Conservation (phyloP, 2,888 invertebrate genomes). For the Chymomyza amoena region DNA sequence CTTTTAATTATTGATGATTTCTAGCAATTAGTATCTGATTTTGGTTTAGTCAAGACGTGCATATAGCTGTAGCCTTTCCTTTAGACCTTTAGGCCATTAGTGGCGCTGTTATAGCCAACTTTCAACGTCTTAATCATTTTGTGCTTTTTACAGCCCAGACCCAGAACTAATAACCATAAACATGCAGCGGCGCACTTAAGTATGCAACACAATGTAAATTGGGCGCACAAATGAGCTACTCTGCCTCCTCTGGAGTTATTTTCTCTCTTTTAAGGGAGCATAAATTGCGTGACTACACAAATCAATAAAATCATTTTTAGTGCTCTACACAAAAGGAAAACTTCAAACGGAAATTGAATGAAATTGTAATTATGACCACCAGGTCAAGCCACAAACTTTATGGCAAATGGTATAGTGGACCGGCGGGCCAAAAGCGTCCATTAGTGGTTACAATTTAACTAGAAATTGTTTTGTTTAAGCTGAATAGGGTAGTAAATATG, state of each 20-base stretch:
- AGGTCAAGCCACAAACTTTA: constrained; percentile 14
- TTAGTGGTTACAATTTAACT: constrained; percentile 34
- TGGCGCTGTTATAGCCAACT: neutral
- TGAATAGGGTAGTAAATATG: neutral
- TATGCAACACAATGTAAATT: constrained; percentile 8
- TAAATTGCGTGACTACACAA: constrained; percentile 70
- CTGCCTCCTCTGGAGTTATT: constrained; percentile 13
- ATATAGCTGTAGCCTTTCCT: no score
- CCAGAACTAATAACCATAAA: constrained; percentile 23
- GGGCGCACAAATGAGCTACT: constrained; percentile 21
- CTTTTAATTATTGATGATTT: constrained; percentile 61
- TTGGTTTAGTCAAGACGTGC: constrained; percentile 1
- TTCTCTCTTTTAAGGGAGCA: neutral
- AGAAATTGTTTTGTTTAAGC: neutral
- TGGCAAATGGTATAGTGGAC: neutral
- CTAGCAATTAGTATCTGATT: constrained; percentile 39
- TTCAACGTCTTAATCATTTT: neutral
- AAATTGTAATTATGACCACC: constrained; percentile 64
- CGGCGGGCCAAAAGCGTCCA: constrained; percentile 39
- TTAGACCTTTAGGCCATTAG: neutral
- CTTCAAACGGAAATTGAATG: constrained; percentile 67
- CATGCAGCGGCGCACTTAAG: constrained; percentile 5
- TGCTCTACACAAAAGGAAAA: constrained; percentile 27
- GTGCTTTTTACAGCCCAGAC: neutral
- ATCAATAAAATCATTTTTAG: constrained; percentile 69